These are phyloP conservation scores for Dromococcyx pavoninus DNA, from an alignment of 2,797 vertebrate species.

Conservation along the genomic window DNA sequence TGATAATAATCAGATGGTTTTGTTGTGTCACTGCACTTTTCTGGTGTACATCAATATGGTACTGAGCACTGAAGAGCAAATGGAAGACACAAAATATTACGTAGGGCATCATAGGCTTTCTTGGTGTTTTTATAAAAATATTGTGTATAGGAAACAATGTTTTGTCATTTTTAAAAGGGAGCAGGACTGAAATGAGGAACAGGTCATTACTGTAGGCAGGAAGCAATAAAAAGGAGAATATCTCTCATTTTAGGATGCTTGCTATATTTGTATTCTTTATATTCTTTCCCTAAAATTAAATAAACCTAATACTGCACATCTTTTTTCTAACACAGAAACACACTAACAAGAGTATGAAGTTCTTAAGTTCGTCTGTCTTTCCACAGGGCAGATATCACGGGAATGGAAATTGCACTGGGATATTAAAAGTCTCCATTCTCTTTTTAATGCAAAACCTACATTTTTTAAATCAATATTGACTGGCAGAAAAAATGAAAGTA, in stretches of 20 bases:
- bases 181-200: conserved; percentile 59
- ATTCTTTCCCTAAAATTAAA: background rate
- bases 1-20: background rate
- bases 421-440: background rate
- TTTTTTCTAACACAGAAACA: background rate
- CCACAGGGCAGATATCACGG: background rate
- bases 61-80: conserved; percentile 30
- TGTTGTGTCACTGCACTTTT: background rate
- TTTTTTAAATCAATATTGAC: background rate
- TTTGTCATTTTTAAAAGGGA: background rate
- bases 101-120: background rate
- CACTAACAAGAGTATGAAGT: background rate
- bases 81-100: background rate
- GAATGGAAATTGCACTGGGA: background rate
- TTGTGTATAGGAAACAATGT: background rate
- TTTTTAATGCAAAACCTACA: background rate
- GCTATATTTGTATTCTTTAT: background rate
- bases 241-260: background rate
- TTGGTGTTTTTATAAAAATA: background rate
- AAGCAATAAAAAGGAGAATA: conserved; percentile 62
- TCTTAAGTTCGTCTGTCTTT: background rate
- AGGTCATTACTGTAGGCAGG: conserved; percentile 43
- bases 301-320: background rate
- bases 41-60: background rate
- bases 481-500: background rate